Evolutionary conservation across 1,140 invertebrate genomes (phyloP).

Genomic region (Drosophila pandora): DNA sequence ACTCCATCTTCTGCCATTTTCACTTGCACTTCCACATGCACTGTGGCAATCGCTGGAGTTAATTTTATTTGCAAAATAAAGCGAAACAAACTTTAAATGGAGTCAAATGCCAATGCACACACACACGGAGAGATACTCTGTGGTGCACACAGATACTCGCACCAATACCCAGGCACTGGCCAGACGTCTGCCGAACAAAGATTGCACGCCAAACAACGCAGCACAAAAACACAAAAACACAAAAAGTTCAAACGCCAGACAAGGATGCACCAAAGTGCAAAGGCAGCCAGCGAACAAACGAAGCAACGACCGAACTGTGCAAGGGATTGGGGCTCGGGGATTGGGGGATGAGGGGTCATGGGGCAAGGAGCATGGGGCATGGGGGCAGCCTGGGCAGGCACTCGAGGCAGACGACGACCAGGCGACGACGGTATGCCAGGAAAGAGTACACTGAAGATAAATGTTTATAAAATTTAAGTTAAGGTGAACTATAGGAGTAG

Average conservation of each 20-base stretch:
- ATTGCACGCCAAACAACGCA: slow-evolving; percentile 68
- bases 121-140: slow-evolving; percentile 7
- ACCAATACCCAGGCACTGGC: slow-evolving; percentile 27
- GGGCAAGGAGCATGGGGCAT: neutral
- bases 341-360: slow-evolving; percentile 1
- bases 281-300: slow-evolving; percentile 71
- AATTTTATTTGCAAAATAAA: slow-evolving; percentile 83
- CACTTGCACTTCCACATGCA: slow-evolving; percentile 70
- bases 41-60: slow-evolving; percentile 59
- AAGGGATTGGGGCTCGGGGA: neutral
- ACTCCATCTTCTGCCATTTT: slow-evolving; percentile 64
- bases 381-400: slow-evolving; percentile 28
- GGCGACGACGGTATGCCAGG: slow-evolving; percentile 32
- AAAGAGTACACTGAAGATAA: slow-evolving; percentile 13
- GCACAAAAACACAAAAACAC: slow-evolving; percentile 66
- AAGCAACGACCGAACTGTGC: slow-evolving; percentile 32
- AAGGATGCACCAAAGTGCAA: slow-evolving; percentile 82
- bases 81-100: slow-evolving; percentile 81
- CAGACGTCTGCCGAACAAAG: slow-evolving; percentile 80
- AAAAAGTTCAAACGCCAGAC: slow-evolving; percentile 82
- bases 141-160: slow-evolving; percentile 5
- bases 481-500: too few species aligned
- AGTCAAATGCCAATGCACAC: slow-evolving; percentile 78
- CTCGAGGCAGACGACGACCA: slow-evolving; percentile 63
- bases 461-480: too few species aligned